Conservation (phyloP, 2,797 vertebrate genomes). For the Odontamblyopus rebecca region DNA sequence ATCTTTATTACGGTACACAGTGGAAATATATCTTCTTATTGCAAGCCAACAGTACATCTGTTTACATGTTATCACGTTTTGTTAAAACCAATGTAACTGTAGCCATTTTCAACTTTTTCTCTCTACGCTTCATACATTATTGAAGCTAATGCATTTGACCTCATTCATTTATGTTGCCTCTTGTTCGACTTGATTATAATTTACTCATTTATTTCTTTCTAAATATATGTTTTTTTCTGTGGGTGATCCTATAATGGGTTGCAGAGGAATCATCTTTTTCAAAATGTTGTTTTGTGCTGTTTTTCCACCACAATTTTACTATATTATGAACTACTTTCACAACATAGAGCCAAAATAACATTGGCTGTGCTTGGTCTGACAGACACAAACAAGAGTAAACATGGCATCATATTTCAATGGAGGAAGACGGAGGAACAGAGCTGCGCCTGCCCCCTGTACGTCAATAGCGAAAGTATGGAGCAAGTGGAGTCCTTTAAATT, state of each 20-base stretch:
- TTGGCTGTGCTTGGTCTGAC: too few relatives aligned
- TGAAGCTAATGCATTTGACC: neutral
- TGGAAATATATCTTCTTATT: conserved; percentile 1
- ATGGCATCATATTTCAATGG: too few relatives aligned
- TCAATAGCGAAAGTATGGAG: too few relatives aligned
- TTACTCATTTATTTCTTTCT: neutral
- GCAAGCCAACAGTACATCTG: neutral
- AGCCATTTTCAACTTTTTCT: too few relatives aligned
- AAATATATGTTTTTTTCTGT: too few relatives aligned
- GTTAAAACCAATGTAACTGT: neutral
- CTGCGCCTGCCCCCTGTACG: too few relatives aligned
- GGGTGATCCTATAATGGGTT: too few relatives aligned
- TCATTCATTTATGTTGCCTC: neutral
- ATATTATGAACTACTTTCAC: neutral
- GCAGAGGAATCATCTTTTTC: too few relatives aligned
- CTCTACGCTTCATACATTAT: neutral
- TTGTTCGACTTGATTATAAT: too few relatives aligned
- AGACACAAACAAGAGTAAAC: too few relatives aligned
- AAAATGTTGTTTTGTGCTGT: neutral
- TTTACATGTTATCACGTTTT: neutral
- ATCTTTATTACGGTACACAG: neutral
- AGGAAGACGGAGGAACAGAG: too few relatives aligned
- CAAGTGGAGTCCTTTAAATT: too few relatives aligned
- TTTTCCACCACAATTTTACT: neutral
- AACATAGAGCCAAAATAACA: neutral